phyloP scores from a whole-genome alignment of 2,113 vertebrate species.

The Raja brachyura region DNA sequence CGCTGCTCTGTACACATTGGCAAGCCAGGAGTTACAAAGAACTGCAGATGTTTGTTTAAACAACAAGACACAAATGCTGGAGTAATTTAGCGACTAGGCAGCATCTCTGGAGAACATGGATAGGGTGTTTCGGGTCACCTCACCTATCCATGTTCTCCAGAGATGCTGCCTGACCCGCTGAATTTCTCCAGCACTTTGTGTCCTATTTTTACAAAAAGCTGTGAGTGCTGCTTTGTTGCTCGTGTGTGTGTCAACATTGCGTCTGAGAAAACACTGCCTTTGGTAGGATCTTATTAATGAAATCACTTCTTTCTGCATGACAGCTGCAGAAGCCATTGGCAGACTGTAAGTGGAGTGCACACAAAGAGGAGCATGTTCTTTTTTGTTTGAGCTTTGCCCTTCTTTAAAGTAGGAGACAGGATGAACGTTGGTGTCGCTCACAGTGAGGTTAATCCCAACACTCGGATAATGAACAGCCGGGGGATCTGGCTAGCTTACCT shows the following conservation, averaged over 20 bases:
- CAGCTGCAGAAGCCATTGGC: neutral
- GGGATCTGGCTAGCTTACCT: constrained; percentile 88
- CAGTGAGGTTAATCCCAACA: constrained; percentile 95
- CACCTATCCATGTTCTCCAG: no score
- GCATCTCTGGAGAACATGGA: no score
- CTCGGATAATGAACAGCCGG: constrained; percentile 83
- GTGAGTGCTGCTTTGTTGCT: neutral
- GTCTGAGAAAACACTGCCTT: neutral
- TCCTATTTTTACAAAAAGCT: no score
- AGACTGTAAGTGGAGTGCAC: neutral
- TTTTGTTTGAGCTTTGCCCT: constrained; percentile 12
- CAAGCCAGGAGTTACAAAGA: neutral
- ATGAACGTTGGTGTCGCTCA: constrained; percentile 96
- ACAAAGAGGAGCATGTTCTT: neutral
- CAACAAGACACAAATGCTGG: no score
- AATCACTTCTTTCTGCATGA: neutral
- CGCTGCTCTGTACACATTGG: neutral
- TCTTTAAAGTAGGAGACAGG: constrained; percentile 44
- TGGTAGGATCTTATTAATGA: neutral
- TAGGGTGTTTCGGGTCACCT: no score
- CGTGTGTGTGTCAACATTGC: no score
- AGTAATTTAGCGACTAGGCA: no score
- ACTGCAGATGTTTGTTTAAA: no score
- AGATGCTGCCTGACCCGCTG: no score
- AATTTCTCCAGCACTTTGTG: no score